Evolutionary conservation across 2,888 invertebrate genomes (phyloP).

Genomic region (Trissolcus japonicus): DNA sequence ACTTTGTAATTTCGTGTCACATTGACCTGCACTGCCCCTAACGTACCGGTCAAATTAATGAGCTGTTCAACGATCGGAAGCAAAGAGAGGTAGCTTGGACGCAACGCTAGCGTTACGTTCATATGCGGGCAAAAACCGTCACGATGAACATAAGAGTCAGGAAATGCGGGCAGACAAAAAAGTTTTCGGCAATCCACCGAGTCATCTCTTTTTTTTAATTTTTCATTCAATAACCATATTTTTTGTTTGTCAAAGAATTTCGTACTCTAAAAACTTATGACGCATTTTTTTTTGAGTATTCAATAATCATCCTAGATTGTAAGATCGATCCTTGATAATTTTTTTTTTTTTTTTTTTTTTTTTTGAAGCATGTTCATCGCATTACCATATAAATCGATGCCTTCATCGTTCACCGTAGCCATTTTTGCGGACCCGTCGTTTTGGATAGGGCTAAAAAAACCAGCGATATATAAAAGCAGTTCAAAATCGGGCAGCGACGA

Average conservation of each 20-base stretch:
- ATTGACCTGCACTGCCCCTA: no score
- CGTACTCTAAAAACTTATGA: no score
- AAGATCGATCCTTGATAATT: conserved; percentile 17
- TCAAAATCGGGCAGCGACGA: conserved; percentile 11
- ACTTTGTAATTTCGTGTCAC: no score
- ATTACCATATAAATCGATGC: conserved; percentile 55
- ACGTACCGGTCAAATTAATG: conserved; percentile 37
- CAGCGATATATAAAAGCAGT: conserved; percentile 3
- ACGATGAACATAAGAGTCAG: conserved; percentile 54
- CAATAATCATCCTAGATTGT: conserved; percentile 44
- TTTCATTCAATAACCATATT: no score
- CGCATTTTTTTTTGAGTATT: conserved; percentile 17
- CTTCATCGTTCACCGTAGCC: conserved; percentile 49
- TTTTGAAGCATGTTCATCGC: conserved; percentile 39
- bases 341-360: not conserved
- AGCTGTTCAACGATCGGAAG: conserved; percentile 32
- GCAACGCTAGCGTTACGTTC: conserved; percentile 13
- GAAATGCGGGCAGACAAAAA: conserved; percentile 62
- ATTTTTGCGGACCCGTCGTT: conserved; percentile 34
- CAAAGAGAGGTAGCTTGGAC: conserved; percentile 11
- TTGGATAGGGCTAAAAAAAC: no score
- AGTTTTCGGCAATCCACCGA: conserved; percentile 51
- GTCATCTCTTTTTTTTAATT: no score
- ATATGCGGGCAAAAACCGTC: conserved; percentile 33
- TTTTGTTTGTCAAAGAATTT: no score